A percentile compares a stretch with the other conserved stretches of the same genome.
These are phyloP conservation scores for Carcina quercana DNA, from an alignment of 2,888 invertebrate genomes.

Conservation along the genomic window DNA sequence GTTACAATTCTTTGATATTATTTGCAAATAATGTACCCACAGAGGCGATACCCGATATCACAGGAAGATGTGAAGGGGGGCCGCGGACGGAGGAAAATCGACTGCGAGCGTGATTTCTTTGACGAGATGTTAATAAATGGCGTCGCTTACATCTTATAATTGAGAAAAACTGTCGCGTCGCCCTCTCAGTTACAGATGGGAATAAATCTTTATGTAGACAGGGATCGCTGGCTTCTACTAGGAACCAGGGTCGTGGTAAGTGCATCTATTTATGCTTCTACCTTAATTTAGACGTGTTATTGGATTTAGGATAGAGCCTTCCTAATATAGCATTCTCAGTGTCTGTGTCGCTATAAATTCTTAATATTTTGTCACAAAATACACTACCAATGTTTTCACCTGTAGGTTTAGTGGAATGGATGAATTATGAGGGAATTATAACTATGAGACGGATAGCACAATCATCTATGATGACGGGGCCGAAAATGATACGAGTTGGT, in stretches of 20 bases:
- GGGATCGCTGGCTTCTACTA: slow-evolving; percentile 42
- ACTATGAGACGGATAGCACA: too few species aligned
- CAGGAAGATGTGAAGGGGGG: slow-evolving; percentile 17
- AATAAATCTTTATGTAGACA: slow-evolving; percentile 72
- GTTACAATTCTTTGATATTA: too few species aligned
- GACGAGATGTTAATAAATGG: slow-evolving; percentile 70
- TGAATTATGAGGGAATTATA: too few species aligned
- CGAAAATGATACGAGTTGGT: too few species aligned
- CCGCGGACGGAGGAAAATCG: slow-evolving; percentile 22
- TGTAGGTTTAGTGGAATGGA: too few species aligned
- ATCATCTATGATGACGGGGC: too few species aligned
- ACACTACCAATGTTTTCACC: too few species aligned
- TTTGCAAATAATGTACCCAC: background rate
- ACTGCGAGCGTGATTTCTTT: slow-evolving; percentile 48
- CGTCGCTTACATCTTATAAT: slow-evolving; percentile 68
- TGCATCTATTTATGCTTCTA: background rate
- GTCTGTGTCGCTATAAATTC: too few species aligned
- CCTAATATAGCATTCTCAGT: too few species aligned
- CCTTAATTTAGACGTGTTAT: background rate
- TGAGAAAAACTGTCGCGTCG: slow-evolving; percentile 71
- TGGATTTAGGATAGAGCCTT: too few species aligned
- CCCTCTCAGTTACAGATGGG: slow-evolving; percentile 69
- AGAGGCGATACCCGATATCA: slow-evolving; percentile 1
- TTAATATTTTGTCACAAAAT: too few species aligned
- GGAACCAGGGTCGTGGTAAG: slow-evolving; percentile 13